These are phyloP conservation scores for Drosophila multiciliata DNA, from an alignment of 2,888 invertebrate genomes.

Conservation along the genomic window DNA sequence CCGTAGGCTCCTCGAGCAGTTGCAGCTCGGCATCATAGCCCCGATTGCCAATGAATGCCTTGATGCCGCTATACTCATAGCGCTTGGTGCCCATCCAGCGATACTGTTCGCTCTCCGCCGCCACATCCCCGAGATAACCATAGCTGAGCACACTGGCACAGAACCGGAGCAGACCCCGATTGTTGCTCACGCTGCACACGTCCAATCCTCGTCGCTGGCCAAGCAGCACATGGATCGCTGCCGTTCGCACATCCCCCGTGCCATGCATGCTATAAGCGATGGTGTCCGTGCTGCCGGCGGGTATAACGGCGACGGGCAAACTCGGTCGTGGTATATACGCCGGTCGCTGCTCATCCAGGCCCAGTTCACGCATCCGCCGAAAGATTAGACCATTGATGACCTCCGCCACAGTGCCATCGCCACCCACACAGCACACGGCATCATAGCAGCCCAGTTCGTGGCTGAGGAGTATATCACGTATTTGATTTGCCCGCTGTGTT, in stretches of 20 bases:
- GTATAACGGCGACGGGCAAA: conserved; percentile 87
- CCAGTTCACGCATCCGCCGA: conserved; percentile 85
- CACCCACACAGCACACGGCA: conserved; percentile 92
- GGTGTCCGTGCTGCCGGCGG: conserved; percentile 91
- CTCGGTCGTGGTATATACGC: conserved; percentile 82
- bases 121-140: conserved; percentile 93
- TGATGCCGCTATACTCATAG: conserved; percentile 91
- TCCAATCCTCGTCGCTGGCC: conserved; percentile 91
- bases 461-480: conserved; percentile 88
- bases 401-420: conserved; percentile 94
- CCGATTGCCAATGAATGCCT: conserved; percentile 87
- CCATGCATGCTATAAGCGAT: conserved; percentile 92
- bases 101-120: conserved; percentile 91
- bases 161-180: conserved; percentile 87
- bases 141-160: conserved; percentile 92
- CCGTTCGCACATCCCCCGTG: conserved; percentile 91
- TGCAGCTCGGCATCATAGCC: conserved; percentile 89
- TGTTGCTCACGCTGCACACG: conserved; percentile 89
- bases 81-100: conserved; percentile 94
- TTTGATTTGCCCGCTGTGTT: conserved; percentile 92
- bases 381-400: conserved; percentile 89
- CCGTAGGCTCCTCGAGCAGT: conserved; percentile 74
- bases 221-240: conserved; percentile 92
- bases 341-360: conserved; percentile 77
- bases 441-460: conserved; percentile 87